Evolutionary conservation across 2,888 invertebrate genomes (phyloP).

Genomic region (Agriopis aurantiaria): DNA sequence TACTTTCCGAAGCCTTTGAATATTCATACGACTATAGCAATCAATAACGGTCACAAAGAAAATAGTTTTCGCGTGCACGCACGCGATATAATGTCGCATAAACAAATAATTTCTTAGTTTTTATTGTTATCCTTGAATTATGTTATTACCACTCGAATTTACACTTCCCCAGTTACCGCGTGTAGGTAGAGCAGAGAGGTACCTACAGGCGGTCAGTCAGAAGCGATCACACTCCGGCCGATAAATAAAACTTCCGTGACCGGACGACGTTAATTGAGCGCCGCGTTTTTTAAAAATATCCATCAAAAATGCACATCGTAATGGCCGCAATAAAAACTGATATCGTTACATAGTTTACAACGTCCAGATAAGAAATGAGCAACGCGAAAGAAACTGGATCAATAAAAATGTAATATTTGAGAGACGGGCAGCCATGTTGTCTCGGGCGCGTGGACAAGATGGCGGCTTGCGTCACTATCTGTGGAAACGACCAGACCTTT

Average conservation of each 20-base stretch:
- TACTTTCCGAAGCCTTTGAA: conserved; percentile 83
- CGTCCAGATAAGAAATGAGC: conserved; percentile 59
- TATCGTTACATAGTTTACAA: conserved; percentile 69
- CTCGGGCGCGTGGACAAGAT: conserved; percentile 60
- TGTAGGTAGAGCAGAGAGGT: conserved; percentile 8
- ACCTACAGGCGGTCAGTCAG: conserved; percentile 51
- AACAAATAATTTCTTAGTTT: conserved; percentile 83
- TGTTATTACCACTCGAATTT: conserved; percentile 69
- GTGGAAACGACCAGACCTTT: conserved; percentile 67
- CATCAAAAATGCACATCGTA: conserved; percentile 83
- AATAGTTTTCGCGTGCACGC: conserved; percentile 85
- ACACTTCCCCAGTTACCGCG: conserved; percentile 54
- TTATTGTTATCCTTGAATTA: conserved; percentile 76
- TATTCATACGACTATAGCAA: conserved; percentile 85
- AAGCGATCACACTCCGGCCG: conserved; percentile 68
- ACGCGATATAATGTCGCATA: conserved; percentile 84
- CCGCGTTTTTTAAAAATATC: conserved; percentile 72
- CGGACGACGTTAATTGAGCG: conserved; percentile 78
- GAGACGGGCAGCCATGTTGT: conserved; percentile 60
- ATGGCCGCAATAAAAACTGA: conserved; percentile 74
- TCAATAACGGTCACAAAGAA: conserved; percentile 83
- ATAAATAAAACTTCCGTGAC: conserved; percentile 82
- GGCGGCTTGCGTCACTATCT: conserved; percentile 49
- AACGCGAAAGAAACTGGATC: conserved; percentile 60
- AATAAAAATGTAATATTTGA: conserved; percentile 59